A percentile compares a stretch with the other conserved stretches of the same genome.
These are phyloP conservation scores for Coregonus sp. DNA, from an alignment of 2,797 vertebrate genomes.

Conservation along the genomic window DNA sequence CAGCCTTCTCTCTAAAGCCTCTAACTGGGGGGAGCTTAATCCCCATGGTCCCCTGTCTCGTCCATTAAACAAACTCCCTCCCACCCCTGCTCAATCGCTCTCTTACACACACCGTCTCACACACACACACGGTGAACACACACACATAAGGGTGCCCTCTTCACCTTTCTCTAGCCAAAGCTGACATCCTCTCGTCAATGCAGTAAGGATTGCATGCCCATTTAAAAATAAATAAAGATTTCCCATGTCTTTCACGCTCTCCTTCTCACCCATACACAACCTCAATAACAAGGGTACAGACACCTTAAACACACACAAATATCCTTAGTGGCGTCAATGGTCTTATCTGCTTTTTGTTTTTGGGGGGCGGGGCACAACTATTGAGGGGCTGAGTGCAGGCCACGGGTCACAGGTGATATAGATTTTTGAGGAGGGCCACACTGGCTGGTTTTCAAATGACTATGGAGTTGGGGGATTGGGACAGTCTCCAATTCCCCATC, in stretches of 20 bases:
- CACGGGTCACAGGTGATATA: conserved; percentile 76
- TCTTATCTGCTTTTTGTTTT: conserved; percentile 74
- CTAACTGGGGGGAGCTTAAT: conserved; percentile 72
- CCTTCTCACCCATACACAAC: not conserved
- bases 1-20: conserved; percentile 74
- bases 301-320: conserved; percentile 23
- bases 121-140: not conserved
- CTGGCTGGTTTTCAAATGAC: conserved; percentile 64
- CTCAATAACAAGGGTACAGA: conserved; percentile 17
- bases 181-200: conserved; percentile 7
- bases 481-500: conserved; percentile 20
- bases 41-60: conserved; percentile 76
- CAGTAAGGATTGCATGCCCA: conserved; percentile 47
- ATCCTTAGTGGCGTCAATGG: conserved; percentile 64
- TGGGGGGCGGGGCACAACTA: conserved; percentile 47
- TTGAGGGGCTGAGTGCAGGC: conserved; percentile 51
- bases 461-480: conserved; percentile 41
- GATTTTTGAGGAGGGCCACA: conserved; percentile 71
- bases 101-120: conserved; percentile 16
- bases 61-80: conserved; percentile 76
- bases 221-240: conserved; percentile 8
- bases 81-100: conserved; percentile 27
- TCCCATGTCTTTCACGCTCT: not conserved
- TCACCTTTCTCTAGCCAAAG: conserved; percentile 15
- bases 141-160: conserved; percentile 35